A percentile compares a stretch with the other conserved stretches of the same genome.
Evolutionary conservation across 2,113 vertebrate genomes (phyloP).

Genomic region (Ochotona princeps): DNA sequence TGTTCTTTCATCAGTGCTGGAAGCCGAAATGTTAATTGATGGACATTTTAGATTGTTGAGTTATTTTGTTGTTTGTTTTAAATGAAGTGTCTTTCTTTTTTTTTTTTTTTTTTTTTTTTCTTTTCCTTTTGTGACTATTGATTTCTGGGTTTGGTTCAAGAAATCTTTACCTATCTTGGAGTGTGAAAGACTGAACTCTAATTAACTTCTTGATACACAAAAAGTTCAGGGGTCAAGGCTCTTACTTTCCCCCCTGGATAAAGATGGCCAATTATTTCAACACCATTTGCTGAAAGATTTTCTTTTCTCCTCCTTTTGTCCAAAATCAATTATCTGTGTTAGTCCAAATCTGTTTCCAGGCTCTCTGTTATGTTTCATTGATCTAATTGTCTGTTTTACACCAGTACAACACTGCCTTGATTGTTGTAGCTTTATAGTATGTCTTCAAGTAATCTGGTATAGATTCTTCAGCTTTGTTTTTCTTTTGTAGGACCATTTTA

Average conservation of each 20-base stretch:
- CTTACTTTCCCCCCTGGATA: not conserved
- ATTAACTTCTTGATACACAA: not conserved
- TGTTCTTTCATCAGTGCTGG: not conserved
- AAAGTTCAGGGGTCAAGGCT: not conserved
- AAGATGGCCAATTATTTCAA: constrained; percentile 24
- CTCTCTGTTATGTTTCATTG: not conserved
- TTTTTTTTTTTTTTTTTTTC: not conserved
- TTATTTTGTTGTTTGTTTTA: not conserved
- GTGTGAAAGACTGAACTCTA: constrained; percentile 25
- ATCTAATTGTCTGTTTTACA: not conserved
- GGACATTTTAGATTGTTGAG: not conserved
- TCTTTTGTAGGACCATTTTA: constrained; percentile 3
- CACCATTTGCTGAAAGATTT: not conserved
- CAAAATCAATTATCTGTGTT: not conserved
- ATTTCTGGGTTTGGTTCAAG: not conserved
- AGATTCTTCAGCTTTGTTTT: constrained; percentile 1
- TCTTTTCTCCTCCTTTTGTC: constrained; percentile 22
- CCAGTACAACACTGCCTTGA: not conserved
- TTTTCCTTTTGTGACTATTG: not conserved
- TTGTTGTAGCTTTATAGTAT: not conserved
- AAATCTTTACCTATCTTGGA: not conserved
- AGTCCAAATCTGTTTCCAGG: not conserved
- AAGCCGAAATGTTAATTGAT: not conserved
- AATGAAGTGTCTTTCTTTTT: not conserved
- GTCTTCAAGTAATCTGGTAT: not conserved